phyloP scores from a whole-genome alignment of 1,140 invertebrate species.

The Nylanderia fulva region DNA sequence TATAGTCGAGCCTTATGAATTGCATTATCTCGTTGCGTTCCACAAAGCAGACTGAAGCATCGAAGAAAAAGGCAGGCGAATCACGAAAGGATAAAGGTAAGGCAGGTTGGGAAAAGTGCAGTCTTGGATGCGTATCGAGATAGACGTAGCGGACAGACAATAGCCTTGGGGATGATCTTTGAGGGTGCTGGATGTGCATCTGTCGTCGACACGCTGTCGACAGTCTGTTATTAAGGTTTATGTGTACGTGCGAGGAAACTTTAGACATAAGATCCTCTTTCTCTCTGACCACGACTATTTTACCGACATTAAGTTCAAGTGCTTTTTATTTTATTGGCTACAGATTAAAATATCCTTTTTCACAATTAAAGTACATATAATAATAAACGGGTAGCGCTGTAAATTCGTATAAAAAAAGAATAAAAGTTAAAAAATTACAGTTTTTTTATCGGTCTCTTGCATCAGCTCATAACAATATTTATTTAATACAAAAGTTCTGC shows the following conservation, averaged over 20 bases:
- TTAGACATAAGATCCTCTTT: conserved; percentile 28
- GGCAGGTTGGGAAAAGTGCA: neutral
- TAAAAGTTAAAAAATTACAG: too few relatives aligned
- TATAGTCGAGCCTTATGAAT: conserved; percentile 6
- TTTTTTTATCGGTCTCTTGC: too few relatives aligned
- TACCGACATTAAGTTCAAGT: too few relatives aligned
- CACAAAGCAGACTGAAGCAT: neutral
- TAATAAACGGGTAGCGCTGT: too few relatives aligned
- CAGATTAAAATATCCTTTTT: too few relatives aligned
- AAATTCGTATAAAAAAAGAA: too few relatives aligned
- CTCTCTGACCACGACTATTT: too few relatives aligned
- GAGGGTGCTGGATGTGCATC: conserved; percentile 57
- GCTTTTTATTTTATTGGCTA: too few relatives aligned
- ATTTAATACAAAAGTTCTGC: too few relatives aligned
- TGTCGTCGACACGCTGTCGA: conserved; percentile 44
- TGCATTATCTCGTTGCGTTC: conserved; percentile 7
- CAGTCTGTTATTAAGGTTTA: conserved; percentile 66
- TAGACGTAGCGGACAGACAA: conserved; percentile 45
- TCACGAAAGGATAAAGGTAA: neutral
- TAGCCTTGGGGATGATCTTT: conserved; percentile 56
- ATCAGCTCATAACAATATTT: too few relatives aligned
- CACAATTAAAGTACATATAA: too few relatives aligned
- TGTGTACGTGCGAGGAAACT: conserved; percentile 38
- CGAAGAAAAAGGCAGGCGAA: neutral
- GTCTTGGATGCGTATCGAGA: conserved; percentile 5